Evolutionary conservation across 1,140 invertebrate species (phyloP), one percentile per base, ranked within the genome.

Genomic region (Zaprionus vittiger): DNA sequence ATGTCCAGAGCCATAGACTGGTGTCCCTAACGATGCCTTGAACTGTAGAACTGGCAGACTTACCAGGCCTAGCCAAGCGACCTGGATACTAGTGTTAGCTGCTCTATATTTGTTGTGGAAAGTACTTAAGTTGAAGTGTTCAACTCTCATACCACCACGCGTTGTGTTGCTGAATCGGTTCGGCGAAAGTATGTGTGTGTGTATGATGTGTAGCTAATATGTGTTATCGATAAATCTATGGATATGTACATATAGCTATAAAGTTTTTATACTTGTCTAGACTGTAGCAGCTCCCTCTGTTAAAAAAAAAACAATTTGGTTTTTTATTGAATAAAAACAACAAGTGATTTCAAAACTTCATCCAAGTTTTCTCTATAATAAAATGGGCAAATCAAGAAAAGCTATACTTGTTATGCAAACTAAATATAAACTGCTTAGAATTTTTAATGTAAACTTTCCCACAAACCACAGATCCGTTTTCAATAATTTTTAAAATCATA

Each of bases 251-350:
- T 83, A 70, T 34, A 71, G 52, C 44, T 60, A 41, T 41, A 59
- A 64, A 44, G 60, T 64, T 60, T 75, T 70, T 75, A 54, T 69
- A 60, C 44, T 55, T 64, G 44, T 64, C n/a, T 54, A 37, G 59
- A 68, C 59, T 67, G 61, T 67, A 67, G 24, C 63, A 44, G 59
- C 68, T 71, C 83, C 70, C 67, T 79, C 73, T 85, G 71, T 82
- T 86, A 52, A 82, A 82, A 81, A 85, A 85, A 55, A 85, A 77
- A 86, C 73, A 56, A 41, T 59, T 59, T 59, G 64, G 62, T 78
- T 66, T 69, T 74, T 69, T 69, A 75, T 31, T 44, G 54, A 75
- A 79, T 81, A 72, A 67, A 63, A 67, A 60, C 70, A 49, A 24
- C 70, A 49, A 24, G 49, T 41, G 38, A 65, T 17, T 65, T 24